phyloP scores from a whole-genome alignment of 2,113 vertebrate species.

The Sarotherodon lohbergeri region DNA sequence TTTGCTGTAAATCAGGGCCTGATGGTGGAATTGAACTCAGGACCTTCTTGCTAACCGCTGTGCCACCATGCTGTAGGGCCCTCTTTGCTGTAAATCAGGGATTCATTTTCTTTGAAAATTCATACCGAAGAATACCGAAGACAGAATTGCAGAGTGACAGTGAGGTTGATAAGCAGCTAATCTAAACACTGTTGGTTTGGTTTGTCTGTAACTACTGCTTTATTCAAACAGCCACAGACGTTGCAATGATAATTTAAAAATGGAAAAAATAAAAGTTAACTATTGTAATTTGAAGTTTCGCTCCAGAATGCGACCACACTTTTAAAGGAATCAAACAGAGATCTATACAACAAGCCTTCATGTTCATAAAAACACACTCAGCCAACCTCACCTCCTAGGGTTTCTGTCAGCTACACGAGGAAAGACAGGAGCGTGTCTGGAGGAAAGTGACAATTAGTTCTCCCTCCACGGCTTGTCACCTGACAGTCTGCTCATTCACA shows the following conservation, averaged over 20 bases:
- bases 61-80: too few species aligned
- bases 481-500: constrained; percentile 51
- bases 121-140: neutral
- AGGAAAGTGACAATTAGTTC: constrained; percentile 55
- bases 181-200: neutral
- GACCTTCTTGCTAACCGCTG: too few species aligned
- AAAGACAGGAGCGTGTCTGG: constrained; percentile 18
- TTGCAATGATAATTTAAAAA: neutral
- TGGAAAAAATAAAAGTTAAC: neutral
- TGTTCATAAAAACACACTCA: neutral
- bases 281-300: neutral
- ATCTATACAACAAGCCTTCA: neutral
- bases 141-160: neutral
- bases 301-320: neutral
- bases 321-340: neutral
- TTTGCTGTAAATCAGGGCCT: too few species aligned
- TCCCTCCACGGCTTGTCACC: constrained; percentile 45
- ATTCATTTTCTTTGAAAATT: neutral
- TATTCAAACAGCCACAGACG: neutral
- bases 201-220: neutral
- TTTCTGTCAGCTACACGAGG: neutral
- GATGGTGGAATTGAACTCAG: too few species aligned
- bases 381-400: neutral
- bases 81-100: neutral
- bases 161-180: neutral